Evolutionary conservation across 2,113 vertebrate genomes (phyloP), one percentile per base, ranked within the genome.

Genomic region (Platycercus adscitus): DNA sequence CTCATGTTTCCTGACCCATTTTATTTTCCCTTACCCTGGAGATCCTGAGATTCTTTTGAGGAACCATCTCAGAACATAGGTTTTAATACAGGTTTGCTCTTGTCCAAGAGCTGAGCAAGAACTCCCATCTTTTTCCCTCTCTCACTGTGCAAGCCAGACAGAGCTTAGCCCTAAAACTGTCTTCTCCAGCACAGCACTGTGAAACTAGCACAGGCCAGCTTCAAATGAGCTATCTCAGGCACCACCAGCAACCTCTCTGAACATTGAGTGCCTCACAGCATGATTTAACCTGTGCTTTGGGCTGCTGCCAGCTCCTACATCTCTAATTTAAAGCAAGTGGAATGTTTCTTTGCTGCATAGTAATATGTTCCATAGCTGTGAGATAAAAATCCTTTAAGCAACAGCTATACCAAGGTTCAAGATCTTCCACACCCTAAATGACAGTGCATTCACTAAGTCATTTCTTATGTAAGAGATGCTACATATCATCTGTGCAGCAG

Each of bases 211-310:
- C 26, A 83, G 58, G 69, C 8, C 11, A 83, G 50, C 41, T 81
- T 73, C 55, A 86, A 92, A 83, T 53, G 71, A 95, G 37, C 31
- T 88, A 37, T 65, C 19, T 86, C 49, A 46, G 44, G 15, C 24
- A 73, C 37, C 46, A 81, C 33, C 37, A 73, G 64, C 11, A 70
- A 31, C 31, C n/a, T 61, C 15, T 73, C 88, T 93, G 50, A 46
- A 66, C 37, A 72, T 29, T 63, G 44, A 83, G 19, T 88, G 58
- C 17, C 19, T 86, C 43, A 41, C 44, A 72, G 11, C 5, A 1
- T 56, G 53, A 86, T 93, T 88, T 93, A 93, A 53, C 76, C 46
- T 83, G 25, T 49, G 24, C 46, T 83, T 96, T 91, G 75, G 71
- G 68, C 39, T 66, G 31, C 37, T 91, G 63, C 79, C 46, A 77